Evolutionary conservation across 2,113 vertebrate genomes (phyloP), one percentile per base, ranked within the genome.

Genomic region (Cyanoderma ruficeps): DNA sequence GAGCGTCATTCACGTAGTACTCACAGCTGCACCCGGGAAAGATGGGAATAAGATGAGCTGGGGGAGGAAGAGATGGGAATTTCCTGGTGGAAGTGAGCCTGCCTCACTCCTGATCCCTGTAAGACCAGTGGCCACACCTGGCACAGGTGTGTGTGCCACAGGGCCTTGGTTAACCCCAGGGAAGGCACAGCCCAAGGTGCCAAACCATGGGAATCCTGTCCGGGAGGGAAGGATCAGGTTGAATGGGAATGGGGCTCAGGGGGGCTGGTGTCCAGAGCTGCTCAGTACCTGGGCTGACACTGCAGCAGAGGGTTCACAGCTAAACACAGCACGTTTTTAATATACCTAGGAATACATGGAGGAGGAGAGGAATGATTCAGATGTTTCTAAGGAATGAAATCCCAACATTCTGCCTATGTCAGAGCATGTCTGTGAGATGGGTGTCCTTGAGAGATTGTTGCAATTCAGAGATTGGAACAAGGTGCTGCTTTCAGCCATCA

Each of bases 1-100:
- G 99, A 0, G 99, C 98, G 1, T 99, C 99, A 2, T 98, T 98
- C 96, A 99, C 99, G 5, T 98, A 98, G 98, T 99, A 99, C 96
- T 99, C 99, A 3, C 96, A 98, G 81, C 99, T 99, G 98, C 78
- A 46, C 56, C 89, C 72, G 23, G 81, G 89, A 35, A 12, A 70
- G 49, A 57, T 41, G 25, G 39, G 37, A 50, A 23, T 2, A 3
- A 78, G 47, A 72, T 67, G 24, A 87, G 61, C n/a, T 7, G 77
- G 72, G 67, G 30, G 23, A 52, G 52, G 47, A 22, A 13, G 16
- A 35, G 49, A 13, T 2, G 8, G 70, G 35, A 9, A 23, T 46
- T 65, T 18, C 53, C 57, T 2, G 1, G 3, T 37, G 87, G 68
- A 63, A n/a, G 11, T 2, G 39, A 28, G 46, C 28, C 67, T 74